Evolutionary conservation across 2,797 vertebrate genomes (phyloP), one percentile per base, ranked within the genome.

Genomic region (Pipistrellus kuhlii): DNA sequence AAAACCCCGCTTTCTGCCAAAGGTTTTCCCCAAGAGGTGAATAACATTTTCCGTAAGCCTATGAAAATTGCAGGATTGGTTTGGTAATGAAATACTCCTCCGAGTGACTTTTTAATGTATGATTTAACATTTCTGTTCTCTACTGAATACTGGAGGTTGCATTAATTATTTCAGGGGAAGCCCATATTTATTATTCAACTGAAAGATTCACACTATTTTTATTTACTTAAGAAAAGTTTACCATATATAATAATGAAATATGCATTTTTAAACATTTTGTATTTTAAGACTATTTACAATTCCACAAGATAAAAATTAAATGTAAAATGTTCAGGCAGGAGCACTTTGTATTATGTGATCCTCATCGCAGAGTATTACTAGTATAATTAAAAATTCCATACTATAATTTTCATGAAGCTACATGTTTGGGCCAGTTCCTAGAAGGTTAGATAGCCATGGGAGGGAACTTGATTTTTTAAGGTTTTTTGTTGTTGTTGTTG

Each of bases 11-110:
- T 98, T 95, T 91, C 96, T 97, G 97, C 98, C 97, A 97, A 96
- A 98, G 94, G 93, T 94, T 98, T 98, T 97, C 95, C 98, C 95
- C 96, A 97, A 97, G 97, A 98, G 97, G 88, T 97, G 96, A 98
- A 97, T 97, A 97, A 97, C 88, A 96, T 98, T 98, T 98, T 98
- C 97, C 96, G 71, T 96, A 98, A 97, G 95, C 97, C 95, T 96
- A 94, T 97, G 96, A 94, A 98, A 98, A 98, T 80, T 96, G 97
- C 88, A 97, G 95, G 98, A 98, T 97, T 98, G 96, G 95, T 98
- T 98, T 97, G 97, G 93, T 98, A 98, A 98, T 98, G 96, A 98
- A 98, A 98, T 96, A 98, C 94, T 97, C 97, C 96, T 97, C 97
- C 95, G 86, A 98, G 94, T 91, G 97, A 97, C 85, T 97, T 98